phyloP scores from a whole-genome alignment of 1,140 invertebrate genomes.

The Drosophila leontia region DNA sequence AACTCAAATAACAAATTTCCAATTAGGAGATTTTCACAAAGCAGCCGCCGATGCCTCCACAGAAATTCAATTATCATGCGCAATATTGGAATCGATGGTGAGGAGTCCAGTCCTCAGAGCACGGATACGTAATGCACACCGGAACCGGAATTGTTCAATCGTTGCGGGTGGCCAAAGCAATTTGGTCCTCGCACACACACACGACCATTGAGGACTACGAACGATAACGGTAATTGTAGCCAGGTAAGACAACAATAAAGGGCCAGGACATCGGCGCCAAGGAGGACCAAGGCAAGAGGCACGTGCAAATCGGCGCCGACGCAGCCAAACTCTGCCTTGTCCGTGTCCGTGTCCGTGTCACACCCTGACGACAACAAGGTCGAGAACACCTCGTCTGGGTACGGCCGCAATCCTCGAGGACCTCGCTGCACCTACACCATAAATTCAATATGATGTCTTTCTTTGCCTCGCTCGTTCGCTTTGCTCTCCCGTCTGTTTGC shows the following conservation, averaged over 20 bases:
- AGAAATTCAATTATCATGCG: conserved; percentile 72
- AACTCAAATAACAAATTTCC: conserved; percentile 75
- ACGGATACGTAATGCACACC: conserved; percentile 14
- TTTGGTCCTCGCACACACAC: conserved; percentile 33
- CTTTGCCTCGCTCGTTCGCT: conserved; percentile 12
- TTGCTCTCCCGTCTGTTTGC: conserved; percentile 18
- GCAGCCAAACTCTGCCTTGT: conserved; percentile 36
- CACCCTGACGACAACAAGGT: conserved; percentile 30
- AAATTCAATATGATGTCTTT: conserved; percentile 62
- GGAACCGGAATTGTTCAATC: conserved; percentile 35
- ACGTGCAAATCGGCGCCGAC: conserved; percentile 43
- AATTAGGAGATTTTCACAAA: conserved; percentile 66
- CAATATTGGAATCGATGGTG: conserved; percentile 43
- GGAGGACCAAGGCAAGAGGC: conserved; percentile 13
- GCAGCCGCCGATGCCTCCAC: conserved; percentile 29
- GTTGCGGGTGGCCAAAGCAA: conserved; percentile 55
- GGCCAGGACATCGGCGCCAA: conserved; percentile 11
- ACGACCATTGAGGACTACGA: conserved; percentile 5
- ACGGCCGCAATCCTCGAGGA: conserved; percentile 21
- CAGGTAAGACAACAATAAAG: conserved; percentile 68
- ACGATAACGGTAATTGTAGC: conserved; percentile 69
- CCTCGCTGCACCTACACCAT: conserved; percentile 64
- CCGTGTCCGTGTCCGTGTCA: conserved; percentile 26
- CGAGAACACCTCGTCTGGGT: background rate
- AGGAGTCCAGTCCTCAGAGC: conserved; percentile 6